Percentiles rank a stretch among this genome's conserved stretches.
These are phyloP conservation scores for Hofmannophila pseudospretella DNA, from an alignment of 2,888 invertebrate species.

Conservation along the genomic window DNA sequence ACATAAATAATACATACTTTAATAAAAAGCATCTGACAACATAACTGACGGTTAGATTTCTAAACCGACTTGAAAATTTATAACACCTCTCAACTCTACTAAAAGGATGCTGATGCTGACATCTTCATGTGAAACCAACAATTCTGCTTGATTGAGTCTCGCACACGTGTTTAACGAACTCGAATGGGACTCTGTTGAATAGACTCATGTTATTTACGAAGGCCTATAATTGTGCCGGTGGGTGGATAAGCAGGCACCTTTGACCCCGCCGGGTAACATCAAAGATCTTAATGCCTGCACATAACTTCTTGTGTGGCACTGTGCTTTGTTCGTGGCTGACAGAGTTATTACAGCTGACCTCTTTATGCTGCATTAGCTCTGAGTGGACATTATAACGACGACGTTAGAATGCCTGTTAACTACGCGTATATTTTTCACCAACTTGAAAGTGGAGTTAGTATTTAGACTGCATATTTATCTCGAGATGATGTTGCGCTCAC, in stretches of 20 bases:
- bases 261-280: conserved; percentile 40
- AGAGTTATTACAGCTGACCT: conserved; percentile 28
- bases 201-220: conserved; percentile 33
- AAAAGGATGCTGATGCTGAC: too few species aligned
- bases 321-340: conserved; percentile 28
- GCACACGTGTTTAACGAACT: neutral
- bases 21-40: too few species aligned
- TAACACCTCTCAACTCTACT: too few species aligned
- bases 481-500: neutral
- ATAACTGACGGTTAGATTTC: too few species aligned
- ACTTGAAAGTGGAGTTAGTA: neutral
- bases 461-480: neutral
- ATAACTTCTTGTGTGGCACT: conserved; percentile 24
- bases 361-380: conserved; percentile 21
- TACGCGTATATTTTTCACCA: too few species aligned
- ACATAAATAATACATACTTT: too few species aligned
- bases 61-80: too few species aligned
- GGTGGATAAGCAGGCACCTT: conserved; percentile 38
- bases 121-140: neutral
- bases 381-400: conserved; percentile 11
- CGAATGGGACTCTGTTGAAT: neutral
- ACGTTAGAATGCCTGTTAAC: conserved; percentile 9
- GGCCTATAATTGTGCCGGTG: conserved; percentile 34
- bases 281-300: conserved; percentile 32
- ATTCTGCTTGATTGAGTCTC: neutral